Base-by-base conservation (phyloP, 2,888 invertebrate genomes). In the Agriotes lineatus region DNA sequence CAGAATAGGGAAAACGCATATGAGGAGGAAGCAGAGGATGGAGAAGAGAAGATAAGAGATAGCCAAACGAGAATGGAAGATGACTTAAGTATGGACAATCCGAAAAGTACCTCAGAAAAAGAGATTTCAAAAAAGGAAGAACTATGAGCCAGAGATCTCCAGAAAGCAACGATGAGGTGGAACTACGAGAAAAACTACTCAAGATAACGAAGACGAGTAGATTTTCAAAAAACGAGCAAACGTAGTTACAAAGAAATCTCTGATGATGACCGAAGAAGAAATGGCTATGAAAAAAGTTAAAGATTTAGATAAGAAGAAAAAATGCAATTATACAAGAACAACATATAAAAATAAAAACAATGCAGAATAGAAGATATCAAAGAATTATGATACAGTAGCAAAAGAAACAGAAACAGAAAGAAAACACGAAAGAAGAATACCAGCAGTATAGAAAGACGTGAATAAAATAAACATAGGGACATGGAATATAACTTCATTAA, bases 61-160 rank as follows among this genome's bases (percentile, higher is more conserved):
- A 14, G n/a, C 39, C 39, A 39, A 39, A n/a, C 5, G n/a, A 14
- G n/a, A 4, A 39, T 7, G 14, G 39, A 39, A 10, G n/a, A n/a
- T n/a, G n/a, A n/a, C n/a, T n/a, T n/a, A n/a, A n/a, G n/a, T n/a
- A n/a, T n/a, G n/a, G n/a, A n/a, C 7, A 6, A 39, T 4, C 39
- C 14, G 5, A 39, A 33, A 33, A 7, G 9, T 33, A 9, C 6
- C 6, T 33, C n/a, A 39, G 39, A 39, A 12, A 4, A 4, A 39
- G 39, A 39, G n/a, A 39, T 7, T 33, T 9, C 33, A 39, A 44
- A 44, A 44, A 44, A 44, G 44, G 44, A 44, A 44, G 44, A 44
- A 44, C 44, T 18, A 16, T 10, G 44, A 44, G 44, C 44, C 44
- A 44, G 44, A 44, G 12, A 44, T 19, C 44, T 10, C 44, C n/a